Evolutionary conservation across 2,113 vertebrate species (phyloP).

Genomic region (Ancistrus triradiatus): DNA sequence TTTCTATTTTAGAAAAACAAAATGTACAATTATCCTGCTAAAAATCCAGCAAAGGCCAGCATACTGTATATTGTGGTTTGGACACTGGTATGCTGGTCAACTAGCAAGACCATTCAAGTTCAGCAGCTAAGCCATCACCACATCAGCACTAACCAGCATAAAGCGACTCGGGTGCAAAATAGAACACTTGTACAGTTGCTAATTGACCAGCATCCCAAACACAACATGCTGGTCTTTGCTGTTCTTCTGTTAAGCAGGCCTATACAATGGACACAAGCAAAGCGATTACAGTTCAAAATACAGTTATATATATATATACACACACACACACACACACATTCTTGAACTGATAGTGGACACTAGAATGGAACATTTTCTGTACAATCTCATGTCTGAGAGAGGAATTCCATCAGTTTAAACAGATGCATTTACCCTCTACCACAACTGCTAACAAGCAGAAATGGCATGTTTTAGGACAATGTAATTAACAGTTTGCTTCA

Average conservation of each 20-base stretch:
- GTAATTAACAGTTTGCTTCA: background rate
- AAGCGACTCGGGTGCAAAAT: no score
- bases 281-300: no score
- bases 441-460: background rate
- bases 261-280: slow-evolving; percentile 45
- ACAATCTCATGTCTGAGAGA: slow-evolving; percentile 65
- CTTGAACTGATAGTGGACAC: slow-evolving; percentile 10
- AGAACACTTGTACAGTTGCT: no score
- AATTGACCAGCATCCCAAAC: no score
- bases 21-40: slow-evolving; percentile 43
- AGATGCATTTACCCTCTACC: background rate
- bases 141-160: no score
- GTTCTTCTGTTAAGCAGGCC: no score
- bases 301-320: slow-evolving; percentile 58
- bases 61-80: no score
- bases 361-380: slow-evolving; percentile 60
- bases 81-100: no score
- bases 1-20: slow-evolving; percentile 28
- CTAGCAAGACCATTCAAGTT: no score
- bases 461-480: background rate
- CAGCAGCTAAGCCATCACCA: no score
- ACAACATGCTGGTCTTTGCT: no score
- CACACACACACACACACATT: slow-evolving; percentile 42
- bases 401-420: slow-evolving; percentile 21
- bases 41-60: no score